phyloP scores from a whole-genome alignment of 2,797 vertebrate species.

The Amazona ochrocephala region DNA sequence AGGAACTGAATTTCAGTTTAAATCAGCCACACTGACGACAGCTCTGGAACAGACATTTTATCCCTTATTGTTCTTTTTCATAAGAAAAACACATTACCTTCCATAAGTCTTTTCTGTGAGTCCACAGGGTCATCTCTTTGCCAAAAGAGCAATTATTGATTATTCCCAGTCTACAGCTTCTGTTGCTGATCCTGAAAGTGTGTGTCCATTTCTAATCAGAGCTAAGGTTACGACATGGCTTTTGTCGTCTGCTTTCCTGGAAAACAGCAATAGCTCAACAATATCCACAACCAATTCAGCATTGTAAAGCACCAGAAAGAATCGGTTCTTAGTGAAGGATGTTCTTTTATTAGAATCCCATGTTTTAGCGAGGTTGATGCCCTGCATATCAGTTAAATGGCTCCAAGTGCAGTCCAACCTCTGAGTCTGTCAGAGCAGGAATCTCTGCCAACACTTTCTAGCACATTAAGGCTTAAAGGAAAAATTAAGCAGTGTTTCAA shows the following conservation, averaged over 20 bases:
- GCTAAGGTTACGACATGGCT: conserved; percentile 42
- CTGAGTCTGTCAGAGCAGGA: not conserved
- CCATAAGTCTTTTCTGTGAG: conserved; percentile 58
- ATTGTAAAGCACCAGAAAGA: not conserved
- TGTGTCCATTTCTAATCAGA: conserved; percentile 62
- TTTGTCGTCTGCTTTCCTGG: conserved; percentile 41
- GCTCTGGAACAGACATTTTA: conserved; percentile 47
- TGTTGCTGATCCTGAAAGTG: conserved; percentile 33
- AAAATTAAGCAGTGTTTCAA: conserved; percentile 7
- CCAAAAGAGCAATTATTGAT: conserved; percentile 71
- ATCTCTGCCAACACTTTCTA: not conserved
- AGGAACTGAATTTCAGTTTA: conserved; percentile 32
- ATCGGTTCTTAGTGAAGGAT: conserved; percentile 1
- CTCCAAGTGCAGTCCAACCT: not conserved
- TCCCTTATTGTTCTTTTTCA: conserved; percentile 57
- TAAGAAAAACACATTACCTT: conserved; percentile 46
- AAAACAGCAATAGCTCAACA: conserved; percentile 25
- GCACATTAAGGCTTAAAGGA: not conserved
- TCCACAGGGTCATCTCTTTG: conserved; percentile 61
- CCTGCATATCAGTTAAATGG: conserved; percentile 31
- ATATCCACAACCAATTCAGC: not conserved
- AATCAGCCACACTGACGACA: conserved; percentile 29
- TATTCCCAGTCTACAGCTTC: conserved; percentile 46
- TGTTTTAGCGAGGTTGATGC: conserved; percentile 33
- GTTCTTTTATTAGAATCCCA: conserved; percentile 35